phyloP scores from a whole-genome alignment of 2,797 vertebrate species.

The Pitangus sulphuratus region DNA sequence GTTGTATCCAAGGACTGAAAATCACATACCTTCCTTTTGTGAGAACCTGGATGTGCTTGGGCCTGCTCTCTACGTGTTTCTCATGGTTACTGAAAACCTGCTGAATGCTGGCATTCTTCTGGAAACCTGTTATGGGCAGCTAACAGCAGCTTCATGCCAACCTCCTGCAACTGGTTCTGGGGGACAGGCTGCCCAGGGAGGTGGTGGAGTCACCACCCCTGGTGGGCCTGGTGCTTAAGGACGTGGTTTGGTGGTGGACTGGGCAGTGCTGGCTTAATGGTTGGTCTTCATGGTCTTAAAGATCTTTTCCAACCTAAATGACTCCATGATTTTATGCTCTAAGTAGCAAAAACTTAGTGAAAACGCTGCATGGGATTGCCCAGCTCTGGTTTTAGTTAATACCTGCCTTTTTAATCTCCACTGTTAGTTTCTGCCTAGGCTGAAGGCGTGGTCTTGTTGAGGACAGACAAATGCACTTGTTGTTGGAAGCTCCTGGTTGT shows the following conservation, averaged over 20 bases:
- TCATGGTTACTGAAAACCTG: neutral
- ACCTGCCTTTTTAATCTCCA: neutral
- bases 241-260: neutral
- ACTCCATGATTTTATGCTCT: neutral
- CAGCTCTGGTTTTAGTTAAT: neutral
- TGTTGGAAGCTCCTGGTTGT: neutral
- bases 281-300: neutral
- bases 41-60: neutral
- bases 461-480: neutral
- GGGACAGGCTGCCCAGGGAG: neutral
- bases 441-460: neutral
- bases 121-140: neutral
- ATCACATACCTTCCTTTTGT: neutral
- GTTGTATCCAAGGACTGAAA: neutral
- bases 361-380: neutral
- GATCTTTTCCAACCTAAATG: neutral
- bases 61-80: neutral
- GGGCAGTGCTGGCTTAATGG: neutral
- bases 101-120: neutral
- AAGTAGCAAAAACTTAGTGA: neutral
- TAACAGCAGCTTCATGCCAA: neutral
- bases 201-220: neutral
- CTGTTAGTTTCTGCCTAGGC: neutral
- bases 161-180: neutral
- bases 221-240: neutral